Conservation (phyloP, 2,113 vertebrate genomes). For the Ranitomeya variabilis region DNA sequence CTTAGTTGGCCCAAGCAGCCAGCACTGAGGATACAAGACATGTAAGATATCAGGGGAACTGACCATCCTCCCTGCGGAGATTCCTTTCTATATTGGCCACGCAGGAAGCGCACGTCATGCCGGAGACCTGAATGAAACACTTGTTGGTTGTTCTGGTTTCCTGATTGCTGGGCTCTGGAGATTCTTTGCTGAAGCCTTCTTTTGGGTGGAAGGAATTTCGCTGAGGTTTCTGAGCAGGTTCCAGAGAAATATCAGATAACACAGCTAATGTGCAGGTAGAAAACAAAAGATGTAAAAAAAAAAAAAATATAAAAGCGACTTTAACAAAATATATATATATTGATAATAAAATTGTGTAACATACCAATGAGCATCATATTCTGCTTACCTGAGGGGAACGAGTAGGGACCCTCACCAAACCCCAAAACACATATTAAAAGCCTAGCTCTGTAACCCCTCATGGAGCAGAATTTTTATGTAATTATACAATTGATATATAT, state of each 20-base stretch:
- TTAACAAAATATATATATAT: too few species aligned
- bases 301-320: background rate
- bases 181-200: slow-evolving; percentile 54
- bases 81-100: slow-evolving; percentile 97
- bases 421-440: too few species aligned
- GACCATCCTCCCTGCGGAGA: slow-evolving; percentile 89
- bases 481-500: too few species aligned
- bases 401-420: too few species aligned
- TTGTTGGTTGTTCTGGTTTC: slow-evolving; percentile 75
- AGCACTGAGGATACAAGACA: background rate
- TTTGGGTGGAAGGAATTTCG: slow-evolving; percentile 58
- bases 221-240: slow-evolving; percentile 61
- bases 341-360: background rate
- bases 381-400: background rate
- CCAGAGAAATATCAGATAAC: slow-evolving; percentile 30
- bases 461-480: too few species aligned
- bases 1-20: too few species aligned
- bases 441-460: too few species aligned
- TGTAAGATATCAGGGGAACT: slow-evolving; percentile 36
- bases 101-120: slow-evolving; percentile 97
- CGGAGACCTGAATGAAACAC: slow-evolving; percentile 91
- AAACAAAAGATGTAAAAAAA: background rate
- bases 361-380: background rate
- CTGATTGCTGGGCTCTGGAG: slow-evolving; percentile 54
- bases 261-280: background rate